These are phyloP conservation scores for Harpagoxenus sublaevis DNA, from an alignment of 2,888 invertebrate species.

Conservation along the genomic window DNA sequence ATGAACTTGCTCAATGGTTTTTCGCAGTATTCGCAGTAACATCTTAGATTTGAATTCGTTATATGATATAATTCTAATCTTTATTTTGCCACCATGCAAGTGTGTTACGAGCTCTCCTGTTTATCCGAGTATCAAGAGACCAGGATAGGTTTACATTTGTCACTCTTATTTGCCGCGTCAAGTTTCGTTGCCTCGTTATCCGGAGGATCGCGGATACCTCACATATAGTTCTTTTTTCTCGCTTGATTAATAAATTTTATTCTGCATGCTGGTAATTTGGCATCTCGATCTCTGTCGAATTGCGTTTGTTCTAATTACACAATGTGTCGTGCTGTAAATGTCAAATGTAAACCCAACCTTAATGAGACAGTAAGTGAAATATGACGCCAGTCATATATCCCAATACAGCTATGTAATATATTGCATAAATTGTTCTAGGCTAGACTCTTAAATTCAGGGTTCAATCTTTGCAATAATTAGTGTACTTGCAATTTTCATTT, in stretches of 20 bases:
- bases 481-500: constrained; percentile 9
- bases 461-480: constrained; percentile 11
- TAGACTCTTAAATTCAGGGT: constrained; percentile 12
- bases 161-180: constrained; percentile 57
- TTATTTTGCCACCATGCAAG: constrained; percentile 75
- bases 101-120: constrained; percentile 71
- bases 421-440: neutral
- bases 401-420: constrained; percentile 4
- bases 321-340: constrained; percentile 58
- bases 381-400: constrained; percentile 62
- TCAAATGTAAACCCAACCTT: constrained; percentile 78
- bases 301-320: constrained; percentile 44
- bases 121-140: constrained; percentile 39
- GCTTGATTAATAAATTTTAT: constrained; percentile 52
- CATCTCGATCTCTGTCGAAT: constrained; percentile 59
- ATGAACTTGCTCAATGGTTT: constrained; percentile 75
- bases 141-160: constrained; percentile 80
- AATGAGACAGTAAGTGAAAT: constrained; percentile 47
- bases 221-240: constrained; percentile 3
- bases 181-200: neutral
- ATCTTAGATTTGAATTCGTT: constrained; percentile 75
- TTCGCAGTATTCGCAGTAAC: constrained; percentile 66
- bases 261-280: constrained; percentile 71
- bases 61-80: constrained; percentile 72
- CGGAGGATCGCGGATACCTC: neutral